phyloP scores from a whole-genome alignment of 2,797 vertebrate species.

The Lagorchestes hirsutus region DNA sequence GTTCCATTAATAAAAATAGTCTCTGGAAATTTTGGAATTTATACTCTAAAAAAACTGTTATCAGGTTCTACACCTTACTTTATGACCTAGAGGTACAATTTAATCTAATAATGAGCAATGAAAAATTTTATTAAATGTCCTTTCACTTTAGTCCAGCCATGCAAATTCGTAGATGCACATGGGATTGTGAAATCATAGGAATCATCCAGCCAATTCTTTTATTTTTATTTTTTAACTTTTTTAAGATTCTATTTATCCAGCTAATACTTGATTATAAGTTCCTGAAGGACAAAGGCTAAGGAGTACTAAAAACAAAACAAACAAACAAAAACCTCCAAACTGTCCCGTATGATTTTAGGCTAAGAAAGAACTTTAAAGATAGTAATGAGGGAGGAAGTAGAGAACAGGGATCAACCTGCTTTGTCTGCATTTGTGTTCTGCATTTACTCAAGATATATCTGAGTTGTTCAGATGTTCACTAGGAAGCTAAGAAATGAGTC shows the following conservation, averaged over 20 bases:
- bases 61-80: conserved; percentile 72
- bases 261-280: background rate
- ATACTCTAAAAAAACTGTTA: conserved; percentile 54
- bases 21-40: conserved; percentile 18
- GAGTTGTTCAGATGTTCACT: background rate
- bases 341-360: background rate
- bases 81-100: conserved; percentile 54
- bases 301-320: background rate
- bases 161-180: background rate
- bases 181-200: background rate
- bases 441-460: background rate
- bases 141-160: conserved; percentile 61
- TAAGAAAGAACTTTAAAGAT: background rate
- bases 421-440: background rate
- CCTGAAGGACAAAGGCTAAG: background rate
- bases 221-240: too few species aligned
- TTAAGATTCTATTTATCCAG: background rate
- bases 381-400: background rate
- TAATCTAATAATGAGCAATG: conserved; percentile 55
- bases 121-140: conserved; percentile 60
- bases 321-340: background rate
- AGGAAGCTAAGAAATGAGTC: background rate
- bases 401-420: background rate
- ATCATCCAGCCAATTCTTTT: background rate
- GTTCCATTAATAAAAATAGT: conserved; percentile 15